phyloP scores from a whole-genome alignment of 2,113 vertebrate genomes.

The Copsychus sechellarum region DNA sequence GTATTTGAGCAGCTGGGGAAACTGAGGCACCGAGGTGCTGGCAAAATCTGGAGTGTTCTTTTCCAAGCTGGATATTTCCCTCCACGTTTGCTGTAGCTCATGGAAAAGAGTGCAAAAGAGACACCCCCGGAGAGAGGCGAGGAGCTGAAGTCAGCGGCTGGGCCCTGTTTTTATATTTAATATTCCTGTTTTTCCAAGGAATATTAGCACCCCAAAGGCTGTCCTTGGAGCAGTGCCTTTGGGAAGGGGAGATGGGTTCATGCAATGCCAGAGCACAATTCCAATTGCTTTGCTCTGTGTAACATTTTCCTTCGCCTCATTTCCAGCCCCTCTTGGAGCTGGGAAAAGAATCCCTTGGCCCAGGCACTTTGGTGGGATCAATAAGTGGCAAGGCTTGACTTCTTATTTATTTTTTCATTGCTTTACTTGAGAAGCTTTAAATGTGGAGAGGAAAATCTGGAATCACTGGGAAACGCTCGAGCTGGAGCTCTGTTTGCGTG shows the following conservation, averaged over 20 bases:
- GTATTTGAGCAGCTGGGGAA: background rate
- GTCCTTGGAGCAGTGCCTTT: background rate
- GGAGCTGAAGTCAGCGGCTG: background rate
- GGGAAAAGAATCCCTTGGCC: background rate
- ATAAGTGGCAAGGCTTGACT: background rate
- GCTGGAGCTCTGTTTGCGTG: background rate
- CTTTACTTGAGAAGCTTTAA: background rate
- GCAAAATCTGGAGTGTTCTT: background rate
- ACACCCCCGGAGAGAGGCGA: fast-evolving
- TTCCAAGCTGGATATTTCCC: background rate
- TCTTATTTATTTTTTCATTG: background rate
- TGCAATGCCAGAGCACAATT: background rate
- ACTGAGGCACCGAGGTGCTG: background rate
- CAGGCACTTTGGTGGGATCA: background rate
- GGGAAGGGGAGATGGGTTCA: background rate
- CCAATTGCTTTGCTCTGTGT: fast-evolving
- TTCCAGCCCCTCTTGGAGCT: background rate
- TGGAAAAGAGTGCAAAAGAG: background rate
- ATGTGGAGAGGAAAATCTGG: background rate
- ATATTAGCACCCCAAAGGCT: constrained; percentile 6
- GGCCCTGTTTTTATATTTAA: background rate
- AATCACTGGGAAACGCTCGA: background rate
- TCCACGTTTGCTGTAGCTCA: background rate
- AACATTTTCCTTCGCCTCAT: background rate
- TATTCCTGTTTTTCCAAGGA: background rate